Evolutionary conservation across 2,888 invertebrate species (phyloP).

Genomic region (Pheosia gnoma): DNA sequence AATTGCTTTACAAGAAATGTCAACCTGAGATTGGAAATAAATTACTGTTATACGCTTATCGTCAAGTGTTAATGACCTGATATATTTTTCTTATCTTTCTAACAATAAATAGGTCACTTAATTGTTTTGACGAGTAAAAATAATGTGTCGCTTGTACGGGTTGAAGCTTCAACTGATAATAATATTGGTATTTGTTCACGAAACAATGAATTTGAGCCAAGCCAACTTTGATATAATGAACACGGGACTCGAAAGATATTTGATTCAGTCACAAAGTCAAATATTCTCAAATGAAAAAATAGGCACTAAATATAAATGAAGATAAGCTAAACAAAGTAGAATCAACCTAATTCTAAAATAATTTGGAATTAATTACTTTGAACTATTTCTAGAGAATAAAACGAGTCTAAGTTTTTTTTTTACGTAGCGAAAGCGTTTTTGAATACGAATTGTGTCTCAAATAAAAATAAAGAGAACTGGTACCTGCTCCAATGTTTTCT

Average conservation of each 20-base stretch:
- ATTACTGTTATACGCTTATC: slow-evolving; percentile 45
- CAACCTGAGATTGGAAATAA: slow-evolving; percentile 1
- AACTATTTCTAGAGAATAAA: not conserved
- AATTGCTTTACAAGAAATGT: slow-evolving; percentile 4
- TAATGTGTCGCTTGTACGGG: slow-evolving; percentile 56
- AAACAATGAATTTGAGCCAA: no score
- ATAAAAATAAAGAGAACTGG: slow-evolving; percentile 56
- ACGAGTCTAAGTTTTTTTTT: slow-evolving; percentile 45
- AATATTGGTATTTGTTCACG: not conserved
- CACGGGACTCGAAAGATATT: no score
- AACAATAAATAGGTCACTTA: slow-evolving; percentile 77
- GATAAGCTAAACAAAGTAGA: no score
- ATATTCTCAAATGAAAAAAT: no score
- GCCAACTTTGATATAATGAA: no score
- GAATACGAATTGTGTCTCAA: slow-evolving; percentile 69
- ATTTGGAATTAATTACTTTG: no score
- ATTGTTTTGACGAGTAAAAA: slow-evolving; percentile 60
- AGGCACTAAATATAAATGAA: no score
- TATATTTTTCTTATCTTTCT: slow-evolving; percentile 69
- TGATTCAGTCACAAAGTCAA: no score
- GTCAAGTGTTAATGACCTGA: slow-evolving; percentile 70
- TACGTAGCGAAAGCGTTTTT: slow-evolving; percentile 62
- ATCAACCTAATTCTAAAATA: no score
- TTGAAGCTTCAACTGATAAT: not conserved
- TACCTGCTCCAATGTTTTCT: slow-evolving; percentile 67